Base-by-base conservation (phyloP, 2,888 invertebrate species). In the Lasioglossum lativentre region DNA sequence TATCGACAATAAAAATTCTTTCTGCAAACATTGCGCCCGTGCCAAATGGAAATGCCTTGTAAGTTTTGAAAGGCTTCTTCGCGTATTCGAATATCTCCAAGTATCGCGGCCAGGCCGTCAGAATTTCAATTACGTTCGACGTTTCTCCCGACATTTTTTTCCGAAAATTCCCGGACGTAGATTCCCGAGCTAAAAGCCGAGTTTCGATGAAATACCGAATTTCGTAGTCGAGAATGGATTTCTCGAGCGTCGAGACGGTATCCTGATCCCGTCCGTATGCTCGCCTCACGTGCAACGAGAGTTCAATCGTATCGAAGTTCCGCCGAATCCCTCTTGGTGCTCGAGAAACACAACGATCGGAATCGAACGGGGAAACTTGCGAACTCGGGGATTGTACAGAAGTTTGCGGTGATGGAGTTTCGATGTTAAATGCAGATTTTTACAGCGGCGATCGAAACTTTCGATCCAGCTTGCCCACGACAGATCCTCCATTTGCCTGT, bases 401-500 rank as follows among this genome's bases (percentile, higher is more conserved):
- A 72, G 72, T 47, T 72, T 45, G 45, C 45, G 27, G 45, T 30
- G 45, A 72, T 45, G 45, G 72, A 72, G 30, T 72, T 72, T 45
- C 72, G 72, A 27, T 70, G 70, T 70, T 40, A 70, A 70, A 70
- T 70, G 70, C 70, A 70, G 70, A 70, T 70, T 70, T 70, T 70
- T 70, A 70, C 70, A 70, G 40, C 70, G 70, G 23, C 70, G 38
- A 40, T n/a, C 70, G n/a, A 70, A 70, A 72, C 77, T 77, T 66
- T 68, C 68, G 68, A 77, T 42, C 27, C 45, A 19, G 30, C 19
- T 72, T 30, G 30, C 42, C 42, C 30, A 30, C 30, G 47, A 77
- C 63, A 47, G 30, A 66, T 68, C 47, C 63, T 52, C 77, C 40
- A 77, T 30, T 66, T 30, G 45, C 47, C 47, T 34, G 66, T 66